Base-by-base conservation (phyloP, 2,888 invertebrate species). In the Epistrophe grossulariae region DNA sequence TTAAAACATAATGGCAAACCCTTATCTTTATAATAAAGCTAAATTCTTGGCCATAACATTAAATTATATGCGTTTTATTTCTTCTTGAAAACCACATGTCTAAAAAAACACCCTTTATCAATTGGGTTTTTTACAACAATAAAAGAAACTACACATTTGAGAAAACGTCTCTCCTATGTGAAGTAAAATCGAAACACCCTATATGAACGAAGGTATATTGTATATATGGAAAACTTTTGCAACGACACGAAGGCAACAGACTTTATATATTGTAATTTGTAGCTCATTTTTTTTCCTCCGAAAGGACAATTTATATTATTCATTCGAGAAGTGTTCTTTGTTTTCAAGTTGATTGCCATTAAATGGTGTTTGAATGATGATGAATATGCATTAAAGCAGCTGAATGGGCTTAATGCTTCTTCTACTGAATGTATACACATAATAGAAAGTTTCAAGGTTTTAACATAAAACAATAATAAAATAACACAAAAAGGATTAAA, bases 321-420 rank as follows among this genome's bases (percentile, higher is more conserved):
- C 28, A 55, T 55, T 15, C 7, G 19, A 62, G 24, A 43, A 62
- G 38, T 43, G 40, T 62, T 62, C 24, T 62, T 62, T 62, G 62
- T 62, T 62, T 40, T 62, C 40, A 55, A 55, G 55, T 55, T 55
- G 55, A 55, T 55, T 55, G 55, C 28, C 55, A 4, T 55, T 55
- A 55, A 62, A 62, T 62, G 24, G 62, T 62, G 9, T 62, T 62
- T 62, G 40, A 62, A 62, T 43, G 40, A 62, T 62, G 62, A 62
- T 62, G 62, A 62, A 62, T 62, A 62, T 62, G 62, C 62, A 62
- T 40, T 8, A 62, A 24, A 43, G 62, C 17, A 35, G 15, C 40
- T 38, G 60, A 60, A 7, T 60, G 19, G 40, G 24, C n/a, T 62
- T 62, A 43, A 62, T 62, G 19, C 4, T 9, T 62, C 13, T 24